Evolutionary conservation across 2,888 invertebrate species (phyloP), one percentile per base, ranked within the genome.

Genomic region (Rhamphomyia laevipes): DNA sequence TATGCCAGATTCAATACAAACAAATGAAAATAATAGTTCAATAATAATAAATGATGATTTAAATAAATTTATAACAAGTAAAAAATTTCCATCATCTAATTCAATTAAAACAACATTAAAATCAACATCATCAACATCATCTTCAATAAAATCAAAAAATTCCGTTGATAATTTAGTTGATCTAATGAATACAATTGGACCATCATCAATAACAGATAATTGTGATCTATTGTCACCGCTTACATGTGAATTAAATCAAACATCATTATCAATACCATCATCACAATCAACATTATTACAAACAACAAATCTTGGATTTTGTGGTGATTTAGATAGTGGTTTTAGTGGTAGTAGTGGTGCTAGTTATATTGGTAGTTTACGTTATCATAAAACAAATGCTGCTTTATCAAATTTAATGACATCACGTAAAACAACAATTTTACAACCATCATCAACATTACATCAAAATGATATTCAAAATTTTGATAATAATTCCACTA

Each of bases 271-370:
- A 21, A 27, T 42, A 4, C 13, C 27, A n/a, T 42, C 42, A 9
- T 49, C 18, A 51, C 53, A 37, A 55, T 55, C 16, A 43, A 23
- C 27, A n/a, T 5, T n/a, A 35, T 15, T 16, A 17, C 31, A 51
- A 38, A 58, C 56, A 52, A 59, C 58, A 16, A 60, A 61, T 54
- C 77, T 79, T 45, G 58, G 57, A 17, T 61, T 61, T 64, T 57
- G 67, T 58, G 57, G 61, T 48, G 84, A 84, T 70, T 74, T 86
- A 63, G 87, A 87, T 70, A 86, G 86, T 67, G 86, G 86, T 47
- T 86, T 86, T 68, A 86, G 86, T 70, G 86, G 85, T 59, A 85
- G 85, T 70, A 86, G 84, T 63, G 85, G 85, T 58, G 85, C 85
- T 57, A 86, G 86, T 71, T 86, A 85, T 68, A 82, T 81, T 11